Evolutionary conservation across 2,113 vertebrate genomes (phyloP).

Genomic region (Notothenia coriiceps): DNA sequence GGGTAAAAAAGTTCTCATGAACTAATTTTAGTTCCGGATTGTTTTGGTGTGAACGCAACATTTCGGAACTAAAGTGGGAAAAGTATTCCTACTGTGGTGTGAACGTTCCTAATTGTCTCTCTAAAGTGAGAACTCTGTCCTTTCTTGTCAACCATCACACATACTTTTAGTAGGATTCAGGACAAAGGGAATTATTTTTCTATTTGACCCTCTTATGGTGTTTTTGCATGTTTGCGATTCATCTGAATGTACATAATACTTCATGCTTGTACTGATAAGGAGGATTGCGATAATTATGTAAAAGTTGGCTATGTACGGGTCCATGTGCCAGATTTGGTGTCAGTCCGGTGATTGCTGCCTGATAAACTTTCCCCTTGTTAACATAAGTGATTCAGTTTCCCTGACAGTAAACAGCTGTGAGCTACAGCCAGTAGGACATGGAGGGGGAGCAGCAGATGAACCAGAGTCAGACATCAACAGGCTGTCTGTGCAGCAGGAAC

Average conservation of each 20-base stretch:
- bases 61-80: no score
- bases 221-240: not conserved
- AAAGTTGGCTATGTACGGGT: not conserved
- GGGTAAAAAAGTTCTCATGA: no score
- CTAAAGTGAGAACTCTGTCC: no score
- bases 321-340: not conserved
- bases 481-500: not conserved
- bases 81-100: no score
- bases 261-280: not conserved
- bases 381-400: not conserved
- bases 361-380: constrained; percentile 7
- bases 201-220: not conserved
- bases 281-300: not conserved
- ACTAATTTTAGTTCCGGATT: no score
- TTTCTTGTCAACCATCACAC: constrained; percentile 2
- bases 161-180: constrained; percentile 7
- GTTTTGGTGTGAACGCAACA: no score
- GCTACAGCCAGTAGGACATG: not conserved
- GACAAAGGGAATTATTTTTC: constrained; percentile 10
- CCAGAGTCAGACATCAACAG: not conserved
- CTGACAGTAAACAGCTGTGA: constrained; percentile 9
- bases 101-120: no score
- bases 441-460: constrained; percentile 1
- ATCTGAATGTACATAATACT: not conserved
- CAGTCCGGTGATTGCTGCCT: not conserved